Percentiles rank a stretch among this genome's conserved stretches.
phyloP scores from a whole-genome alignment of 2,113 vertebrate species.

The Mastomys coucha region DNA sequence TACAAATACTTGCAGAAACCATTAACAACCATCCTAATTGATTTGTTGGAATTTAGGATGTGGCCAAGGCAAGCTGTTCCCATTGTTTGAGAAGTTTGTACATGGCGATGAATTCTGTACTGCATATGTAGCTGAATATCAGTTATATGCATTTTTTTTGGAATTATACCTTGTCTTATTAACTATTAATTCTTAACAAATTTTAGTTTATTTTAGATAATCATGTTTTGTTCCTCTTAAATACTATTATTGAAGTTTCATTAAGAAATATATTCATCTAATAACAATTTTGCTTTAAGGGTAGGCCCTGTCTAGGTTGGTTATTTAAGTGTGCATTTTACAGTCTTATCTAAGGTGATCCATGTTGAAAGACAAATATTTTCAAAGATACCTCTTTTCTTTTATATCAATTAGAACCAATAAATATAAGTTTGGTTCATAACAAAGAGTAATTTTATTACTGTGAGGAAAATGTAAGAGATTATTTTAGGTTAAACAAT shows the following conservation, averaged over 20 bases:
- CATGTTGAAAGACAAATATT: background rate
- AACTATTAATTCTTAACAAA: background rate
- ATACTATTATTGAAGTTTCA: slow-evolving; percentile 13
- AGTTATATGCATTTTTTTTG: background rate
- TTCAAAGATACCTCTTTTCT: slow-evolving; percentile 22
- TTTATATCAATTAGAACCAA: slow-evolving; percentile 44
- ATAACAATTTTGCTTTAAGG: background rate
- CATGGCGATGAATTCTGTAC: background rate
- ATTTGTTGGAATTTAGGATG: background rate
- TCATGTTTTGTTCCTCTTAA: background rate
- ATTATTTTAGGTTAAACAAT: slow-evolving; percentile 1
- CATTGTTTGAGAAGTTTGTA: background rate
- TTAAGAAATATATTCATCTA: background rate
- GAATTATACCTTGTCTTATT: background rate
- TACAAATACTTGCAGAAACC: background rate
- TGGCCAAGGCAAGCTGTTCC: background rate
- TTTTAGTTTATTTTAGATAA: background rate
- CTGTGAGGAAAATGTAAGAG: background rate
- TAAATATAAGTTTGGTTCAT: slow-evolving; percentile 7
- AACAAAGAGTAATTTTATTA: slow-evolving; percentile 47
- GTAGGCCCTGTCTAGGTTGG: background rate
- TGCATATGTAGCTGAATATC: background rate
- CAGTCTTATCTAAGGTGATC: slow-evolving; percentile 16
- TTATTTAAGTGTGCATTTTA: slow-evolving; percentile 36
- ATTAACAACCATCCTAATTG: background rate